Evolutionary conservation across 2,888 invertebrate genomes (phyloP).

Genomic region (Rapana venosa): DNA sequence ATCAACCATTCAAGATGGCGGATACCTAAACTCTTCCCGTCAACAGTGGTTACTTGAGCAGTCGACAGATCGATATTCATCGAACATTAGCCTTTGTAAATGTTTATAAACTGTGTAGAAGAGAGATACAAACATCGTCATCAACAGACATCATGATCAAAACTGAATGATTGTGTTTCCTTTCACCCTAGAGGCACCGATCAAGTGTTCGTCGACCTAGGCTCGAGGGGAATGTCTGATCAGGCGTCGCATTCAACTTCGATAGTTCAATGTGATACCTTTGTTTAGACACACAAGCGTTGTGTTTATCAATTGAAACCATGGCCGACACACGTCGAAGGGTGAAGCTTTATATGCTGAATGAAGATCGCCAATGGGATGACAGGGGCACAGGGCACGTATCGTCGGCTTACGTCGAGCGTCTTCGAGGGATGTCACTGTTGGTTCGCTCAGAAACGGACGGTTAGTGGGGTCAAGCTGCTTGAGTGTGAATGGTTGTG

Average conservation of each 20-base stretch:
- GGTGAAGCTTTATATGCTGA: slow-evolving; percentile 99
- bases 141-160: neutral
- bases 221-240: slow-evolving; percentile 26
- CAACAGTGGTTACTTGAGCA: slow-evolving; percentile 10
- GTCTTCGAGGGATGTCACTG: slow-evolving; percentile 95
- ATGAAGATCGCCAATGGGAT: slow-evolving; percentile 99
- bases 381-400: slow-evolving; percentile 99
- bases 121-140: neutral
- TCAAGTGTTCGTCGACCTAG: slow-evolving; percentile 36
- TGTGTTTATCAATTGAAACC: slow-evolving; percentile 35
- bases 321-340: slow-evolving; percentile 85
- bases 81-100: neutral
- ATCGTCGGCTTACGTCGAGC: slow-evolving; percentile 95
- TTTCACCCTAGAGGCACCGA: slow-evolving; percentile 35
- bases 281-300: neutral
- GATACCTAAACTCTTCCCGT: slow-evolving; percentile 54
- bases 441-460: slow-evolving; percentile 97
- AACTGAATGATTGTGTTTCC: slow-evolving; percentile 21
- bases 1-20: slow-evolving; percentile 79
- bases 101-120: neutral
- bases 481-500: slow-evolving; percentile 1
- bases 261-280: slow-evolving; percentile 20
- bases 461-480: slow-evolving; percentile 80
- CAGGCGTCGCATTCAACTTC: slow-evolving; percentile 16
- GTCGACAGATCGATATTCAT: neutral